Evolutionary conservation across 92 coral and sea anemone genomes (phyloP).

Genomic region (Meandrina meandrites): DNA sequence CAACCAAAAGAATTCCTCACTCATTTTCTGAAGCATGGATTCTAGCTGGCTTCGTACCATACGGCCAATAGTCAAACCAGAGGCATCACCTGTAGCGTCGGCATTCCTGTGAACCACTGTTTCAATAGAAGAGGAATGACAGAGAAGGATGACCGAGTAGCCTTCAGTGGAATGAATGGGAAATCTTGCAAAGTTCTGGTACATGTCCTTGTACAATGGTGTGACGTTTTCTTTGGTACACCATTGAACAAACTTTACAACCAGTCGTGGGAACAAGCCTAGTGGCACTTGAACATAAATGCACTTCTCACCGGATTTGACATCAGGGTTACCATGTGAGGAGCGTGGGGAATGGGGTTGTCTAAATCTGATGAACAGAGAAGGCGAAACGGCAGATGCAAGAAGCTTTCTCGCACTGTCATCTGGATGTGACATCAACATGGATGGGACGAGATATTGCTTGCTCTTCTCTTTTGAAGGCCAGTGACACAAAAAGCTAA

Average conservation of each 20-base stretch:
- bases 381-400: background rate
- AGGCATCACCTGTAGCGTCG: background rate
- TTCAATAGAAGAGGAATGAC: conserved; percentile 4
- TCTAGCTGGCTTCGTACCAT: background rate
- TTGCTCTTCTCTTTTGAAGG: background rate
- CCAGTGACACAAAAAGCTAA: conserved; percentile 28
- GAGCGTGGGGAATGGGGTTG: background rate
- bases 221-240: conserved; percentile 18
- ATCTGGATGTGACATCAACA: conserved; percentile 26
- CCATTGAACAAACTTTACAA: conserved; percentile 32
- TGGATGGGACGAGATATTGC: conserved; percentile 49
- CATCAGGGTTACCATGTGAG: too few relatives aligned
- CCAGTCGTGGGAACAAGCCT: conserved; percentile 51
- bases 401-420: background rate
- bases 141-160: conserved; percentile 7
- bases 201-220: conserved; percentile 23
- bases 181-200: conserved; percentile 42
- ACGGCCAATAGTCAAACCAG: background rate
- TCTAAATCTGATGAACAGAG: background rate
- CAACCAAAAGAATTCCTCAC: conserved; percentile 42
- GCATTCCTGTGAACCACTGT: background rate
- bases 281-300: conserved; percentile 29
- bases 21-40: background rate
- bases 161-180: background rate
- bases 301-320: background rate